Percentiles rank a stretch among this genome's conserved stretches.
These are phyloP conservation scores for Micronycteris hirsuta DNA, from an alignment of 2,113 vertebrate species.

Conservation along the genomic window DNA sequence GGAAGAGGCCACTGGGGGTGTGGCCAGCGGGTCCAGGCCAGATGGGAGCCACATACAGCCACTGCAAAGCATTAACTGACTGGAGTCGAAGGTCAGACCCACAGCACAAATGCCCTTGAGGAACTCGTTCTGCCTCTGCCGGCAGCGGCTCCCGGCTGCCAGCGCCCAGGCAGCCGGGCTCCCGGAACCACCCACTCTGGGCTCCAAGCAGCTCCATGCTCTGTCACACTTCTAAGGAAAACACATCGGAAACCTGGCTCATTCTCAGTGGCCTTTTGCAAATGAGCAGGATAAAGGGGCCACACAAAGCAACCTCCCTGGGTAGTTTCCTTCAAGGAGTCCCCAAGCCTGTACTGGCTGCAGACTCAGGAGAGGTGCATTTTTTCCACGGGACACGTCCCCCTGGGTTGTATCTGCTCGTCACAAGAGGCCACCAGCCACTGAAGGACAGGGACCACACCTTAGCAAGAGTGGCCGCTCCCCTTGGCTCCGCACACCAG, in stretches of 20 bases:
- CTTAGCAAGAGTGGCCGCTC: rapidly evolving
- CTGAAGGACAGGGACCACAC: rapidly evolving
- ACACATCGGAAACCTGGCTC: rapidly evolving
- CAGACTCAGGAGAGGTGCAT: rapidly evolving
- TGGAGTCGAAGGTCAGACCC: conserved; percentile 15
- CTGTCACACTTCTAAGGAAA: rapidly evolving
- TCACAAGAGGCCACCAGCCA: not conserved
- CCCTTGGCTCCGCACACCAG: rapidly evolving
- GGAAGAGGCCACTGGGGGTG: not conserved
- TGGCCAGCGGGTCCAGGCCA: not conserved
- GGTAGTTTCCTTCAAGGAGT: not conserved
- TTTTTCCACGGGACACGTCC: rapidly evolving
- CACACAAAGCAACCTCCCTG: not conserved
- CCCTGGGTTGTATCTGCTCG: not conserved
- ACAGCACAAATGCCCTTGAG: not conserved
- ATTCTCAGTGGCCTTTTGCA: not conserved
- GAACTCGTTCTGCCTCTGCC: not conserved
- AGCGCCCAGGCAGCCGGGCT: not conserved
- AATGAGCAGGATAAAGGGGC: not conserved
- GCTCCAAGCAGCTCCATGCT: rapidly evolving
- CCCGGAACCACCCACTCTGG: rapidly evolving
- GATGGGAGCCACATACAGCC: not conserved
- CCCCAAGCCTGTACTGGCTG: rapidly evolving
- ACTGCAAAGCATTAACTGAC: not conserved
- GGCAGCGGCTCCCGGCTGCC: not conserved